These are phyloP conservation scores for Caenorhabditis wallacei DNA, from an alignment of 2,888 invertebrate genomes.

Conservation along the genomic window DNA sequence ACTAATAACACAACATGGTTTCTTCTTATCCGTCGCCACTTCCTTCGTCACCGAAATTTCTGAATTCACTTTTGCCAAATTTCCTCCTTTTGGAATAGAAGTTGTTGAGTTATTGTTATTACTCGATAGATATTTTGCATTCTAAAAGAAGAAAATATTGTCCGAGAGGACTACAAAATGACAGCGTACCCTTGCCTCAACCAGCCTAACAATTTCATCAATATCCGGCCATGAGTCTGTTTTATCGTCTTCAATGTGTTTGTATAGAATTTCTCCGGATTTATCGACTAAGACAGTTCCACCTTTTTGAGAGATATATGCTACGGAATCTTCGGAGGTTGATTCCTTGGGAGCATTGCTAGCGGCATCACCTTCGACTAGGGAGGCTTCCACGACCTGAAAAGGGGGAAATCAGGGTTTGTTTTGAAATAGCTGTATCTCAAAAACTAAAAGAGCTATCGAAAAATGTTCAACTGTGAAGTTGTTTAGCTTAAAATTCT, in stretches of 20 bases:
- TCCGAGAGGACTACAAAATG: background rate
- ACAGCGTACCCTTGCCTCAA: slow-evolving; percentile 32
- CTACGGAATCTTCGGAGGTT: slow-evolving; percentile 44
- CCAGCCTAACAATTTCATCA: slow-evolving; percentile 67
- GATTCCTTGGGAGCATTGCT: slow-evolving; percentile 22
- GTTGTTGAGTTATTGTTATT: slow-evolving; percentile 28
- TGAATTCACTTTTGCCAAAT: slow-evolving; percentile 67
- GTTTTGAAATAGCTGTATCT: too few relatives aligned
- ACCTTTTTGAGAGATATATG: slow-evolving; percentile 65
- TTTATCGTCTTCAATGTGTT: slow-evolving; percentile 68
- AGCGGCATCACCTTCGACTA: slow-evolving; percentile 23
- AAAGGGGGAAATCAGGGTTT: background rate
- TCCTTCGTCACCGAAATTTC: slow-evolving; percentile 68
- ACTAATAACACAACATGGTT: slow-evolving; percentile 69
- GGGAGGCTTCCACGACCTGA: slow-evolving; percentile 65
- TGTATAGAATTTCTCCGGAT: slow-evolving; percentile 68
- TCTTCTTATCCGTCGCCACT: slow-evolving; percentile 53
- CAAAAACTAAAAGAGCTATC: too few relatives aligned
- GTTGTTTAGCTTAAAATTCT: too few relatives aligned
- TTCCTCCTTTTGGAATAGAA: slow-evolving; percentile 48
- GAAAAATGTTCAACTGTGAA: too few relatives aligned
- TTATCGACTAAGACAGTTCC: slow-evolving; percentile 71
- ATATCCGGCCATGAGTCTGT: slow-evolving; percentile 66
- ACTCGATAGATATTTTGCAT: slow-evolving; percentile 26
- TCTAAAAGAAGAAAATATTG: slow-evolving; percentile 31